Percentiles rank a stretch among this genome's conserved stretches.
Evolutionary conservation across 2,797 vertebrate species (phyloP).

Genomic region (Myioborus miniatus): DNA sequence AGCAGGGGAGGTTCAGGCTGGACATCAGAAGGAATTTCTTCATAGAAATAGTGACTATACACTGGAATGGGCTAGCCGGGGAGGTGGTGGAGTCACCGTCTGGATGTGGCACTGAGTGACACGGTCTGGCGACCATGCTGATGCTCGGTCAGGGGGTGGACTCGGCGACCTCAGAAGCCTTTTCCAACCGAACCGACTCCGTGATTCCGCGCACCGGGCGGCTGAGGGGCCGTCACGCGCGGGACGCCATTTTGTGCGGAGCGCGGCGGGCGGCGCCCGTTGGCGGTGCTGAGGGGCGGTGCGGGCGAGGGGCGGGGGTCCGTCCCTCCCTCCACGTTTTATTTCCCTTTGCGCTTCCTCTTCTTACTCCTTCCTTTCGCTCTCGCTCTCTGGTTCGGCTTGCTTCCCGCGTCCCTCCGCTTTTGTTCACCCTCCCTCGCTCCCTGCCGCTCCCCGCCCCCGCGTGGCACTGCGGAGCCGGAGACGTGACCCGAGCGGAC

Average conservation of each 20-base stretch:
- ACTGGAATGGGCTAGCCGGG: too few species aligned
- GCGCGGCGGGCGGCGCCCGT: not conserved
- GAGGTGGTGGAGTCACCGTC: too few species aligned
- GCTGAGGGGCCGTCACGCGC: not conserved
- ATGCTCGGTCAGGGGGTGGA: accelerated
- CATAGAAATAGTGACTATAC: not conserved
- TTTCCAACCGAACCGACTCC: accelerated
- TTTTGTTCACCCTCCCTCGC: not conserved
- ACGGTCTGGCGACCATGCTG: accelerated
- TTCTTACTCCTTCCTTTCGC: not conserved
- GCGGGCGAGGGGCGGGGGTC: not conserved
- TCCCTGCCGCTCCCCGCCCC: not conserved
- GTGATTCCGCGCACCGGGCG: accelerated
- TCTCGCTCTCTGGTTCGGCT: not conserved
- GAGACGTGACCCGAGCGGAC: constrained; percentile 66
- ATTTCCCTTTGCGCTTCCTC: not conserved
- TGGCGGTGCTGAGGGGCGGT: not conserved
- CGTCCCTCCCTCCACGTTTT: not conserved
- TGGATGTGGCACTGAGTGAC: not conserved
- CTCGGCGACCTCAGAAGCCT: accelerated
- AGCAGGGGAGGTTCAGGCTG: not conserved
- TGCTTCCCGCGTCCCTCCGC: not conserved
- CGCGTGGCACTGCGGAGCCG: constrained; percentile 28
- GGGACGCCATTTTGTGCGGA: constrained; percentile 73
- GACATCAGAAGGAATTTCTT: not conserved